phyloP scores from a whole-genome alignment of 1,140 invertebrate genomes.

The Drosophila burlai region DNA sequence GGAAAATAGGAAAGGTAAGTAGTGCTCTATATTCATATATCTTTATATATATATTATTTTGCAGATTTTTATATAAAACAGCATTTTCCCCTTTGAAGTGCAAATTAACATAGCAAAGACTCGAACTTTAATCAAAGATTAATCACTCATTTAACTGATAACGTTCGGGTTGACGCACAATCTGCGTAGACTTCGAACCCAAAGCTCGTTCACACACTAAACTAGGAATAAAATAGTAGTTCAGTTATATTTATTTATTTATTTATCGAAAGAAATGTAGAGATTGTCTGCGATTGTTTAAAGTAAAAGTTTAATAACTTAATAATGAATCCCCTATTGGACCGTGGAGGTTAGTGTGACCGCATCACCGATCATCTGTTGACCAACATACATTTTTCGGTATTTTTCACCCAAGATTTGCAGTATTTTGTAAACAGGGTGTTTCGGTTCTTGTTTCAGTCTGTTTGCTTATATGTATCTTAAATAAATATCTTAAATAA shows the following conservation, averaged over 20 bases:
- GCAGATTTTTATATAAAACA: too few species aligned
- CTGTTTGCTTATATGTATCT: not conserved
- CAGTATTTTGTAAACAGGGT: not conserved
- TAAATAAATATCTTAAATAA: too few species aligned
- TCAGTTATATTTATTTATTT: not conserved
- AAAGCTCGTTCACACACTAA: not conserved
- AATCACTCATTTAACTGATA: constrained; percentile 1
- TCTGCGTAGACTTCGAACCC: not conserved
- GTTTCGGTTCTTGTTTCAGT: not conserved
- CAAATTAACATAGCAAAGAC: not conserved
- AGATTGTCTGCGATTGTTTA: constrained; percentile 3
- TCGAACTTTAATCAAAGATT: not conserved
- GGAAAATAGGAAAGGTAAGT: constrained; percentile 9
- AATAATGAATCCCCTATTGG: constrained; percentile 13
- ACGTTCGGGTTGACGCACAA: not conserved
- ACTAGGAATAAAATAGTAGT: not conserved
- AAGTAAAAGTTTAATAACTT: not conserved
- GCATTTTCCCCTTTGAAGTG: not conserved
- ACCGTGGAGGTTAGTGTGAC: constrained; percentile 11
- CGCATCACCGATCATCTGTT: constrained; percentile 12
- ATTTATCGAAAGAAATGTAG: constrained; percentile 9
- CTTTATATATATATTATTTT: too few species aligned
- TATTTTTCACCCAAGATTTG: constrained; percentile 10
- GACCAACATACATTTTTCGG: not conserved
- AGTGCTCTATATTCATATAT: not conserved